Conservation (phyloP, 2,797 vertebrate species). For the Sebastiscus tertius region DNA sequence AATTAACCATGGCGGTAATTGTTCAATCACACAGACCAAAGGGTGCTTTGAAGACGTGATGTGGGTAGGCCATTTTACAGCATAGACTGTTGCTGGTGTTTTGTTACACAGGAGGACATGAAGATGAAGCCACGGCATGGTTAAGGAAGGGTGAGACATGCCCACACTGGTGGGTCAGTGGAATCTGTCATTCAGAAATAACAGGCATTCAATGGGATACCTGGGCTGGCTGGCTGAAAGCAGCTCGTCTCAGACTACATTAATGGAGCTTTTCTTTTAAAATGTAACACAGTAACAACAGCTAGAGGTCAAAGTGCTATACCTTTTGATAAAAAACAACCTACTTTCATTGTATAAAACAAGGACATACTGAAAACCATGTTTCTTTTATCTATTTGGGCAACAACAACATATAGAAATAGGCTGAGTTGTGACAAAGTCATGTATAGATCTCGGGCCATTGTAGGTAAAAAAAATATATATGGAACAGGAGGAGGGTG, state of each 20-base stretch:
- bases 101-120: slow-evolving; percentile 63
- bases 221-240: slow-evolving; percentile 44
- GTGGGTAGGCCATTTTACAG: slow-evolving; percentile 56
- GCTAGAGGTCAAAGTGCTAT: neutral
- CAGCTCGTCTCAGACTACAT: slow-evolving; percentile 15
- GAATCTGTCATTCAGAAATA: slow-evolving; percentile 56
- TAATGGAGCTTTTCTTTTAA: slow-evolving; percentile 30
- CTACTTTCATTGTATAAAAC: neutral
- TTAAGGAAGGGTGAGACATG: slow-evolving; percentile 62
- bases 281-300: slow-evolving; percentile 17
- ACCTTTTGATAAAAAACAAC: no score
- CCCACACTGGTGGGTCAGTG: slow-evolving; percentile 73
- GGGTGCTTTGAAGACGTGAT: slow-evolving; percentile 68
- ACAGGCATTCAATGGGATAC: slow-evolving; percentile 42
- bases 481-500: no score
- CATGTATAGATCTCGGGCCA: no score
- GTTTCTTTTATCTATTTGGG: neutral
- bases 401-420: neutral
- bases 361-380: neutral
- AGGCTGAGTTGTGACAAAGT: neutral
- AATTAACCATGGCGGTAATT: slow-evolving; percentile 84
- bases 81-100: slow-evolving; percentile 63
- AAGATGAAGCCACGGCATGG: slow-evolving; percentile 28
- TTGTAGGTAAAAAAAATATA: no score
- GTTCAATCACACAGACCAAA: slow-evolving; percentile 77